Conservation (phyloP, 2,797 vertebrate genomes). For the Poeciliopsis turneri region DNA sequence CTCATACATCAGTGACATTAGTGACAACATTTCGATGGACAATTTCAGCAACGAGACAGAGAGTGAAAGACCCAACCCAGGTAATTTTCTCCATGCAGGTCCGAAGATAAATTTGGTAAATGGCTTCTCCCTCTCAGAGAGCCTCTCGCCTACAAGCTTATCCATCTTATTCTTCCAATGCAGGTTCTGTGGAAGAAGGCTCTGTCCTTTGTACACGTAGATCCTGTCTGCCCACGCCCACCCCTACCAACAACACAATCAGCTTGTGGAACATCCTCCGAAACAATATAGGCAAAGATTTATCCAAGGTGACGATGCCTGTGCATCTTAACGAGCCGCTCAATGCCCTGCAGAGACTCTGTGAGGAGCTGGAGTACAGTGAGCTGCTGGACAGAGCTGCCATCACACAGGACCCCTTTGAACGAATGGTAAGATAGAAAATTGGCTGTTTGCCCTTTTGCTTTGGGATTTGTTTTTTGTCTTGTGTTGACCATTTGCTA, state of each 20-base stretch:
- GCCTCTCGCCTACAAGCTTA: conserved; percentile 7
- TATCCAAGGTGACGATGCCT: conserved; percentile 98
- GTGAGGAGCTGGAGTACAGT: conserved; percentile 97
- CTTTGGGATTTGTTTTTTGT: neutral
- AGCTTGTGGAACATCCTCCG: conserved; percentile 97
- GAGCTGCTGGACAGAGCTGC: conserved; percentile 92
- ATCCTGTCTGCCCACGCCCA: conserved; percentile 85
- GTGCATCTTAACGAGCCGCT: conserved; percentile 95
- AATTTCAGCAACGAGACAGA: conserved; percentile 91
- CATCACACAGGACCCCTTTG: conserved; percentile 79
- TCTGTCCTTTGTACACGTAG: conserved; percentile 56
- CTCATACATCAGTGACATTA: conserved; percentile 95
- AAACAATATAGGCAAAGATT: conserved; percentile 98
- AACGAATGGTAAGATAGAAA: conserved; percentile 89
- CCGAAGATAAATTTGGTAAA: neutral
- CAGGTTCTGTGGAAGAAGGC: conserved; percentile 64
- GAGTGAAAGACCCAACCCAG: conserved; percentile 76
- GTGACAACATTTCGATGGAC: conserved; percentile 95
- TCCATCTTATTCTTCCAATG: neutral
- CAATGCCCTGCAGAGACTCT: conserved; percentile 94
- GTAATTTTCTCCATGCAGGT: conserved; percentile 42
- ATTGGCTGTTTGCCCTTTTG: neutral
- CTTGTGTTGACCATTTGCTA: too few species aligned
- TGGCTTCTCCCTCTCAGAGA: neutral
- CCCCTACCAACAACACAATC: conserved; percentile 89